Evolutionary conservation across 2,888 invertebrate species (phyloP), one percentile per base, ranked within the genome.

Genomic region (Cancer borealis): DNA sequence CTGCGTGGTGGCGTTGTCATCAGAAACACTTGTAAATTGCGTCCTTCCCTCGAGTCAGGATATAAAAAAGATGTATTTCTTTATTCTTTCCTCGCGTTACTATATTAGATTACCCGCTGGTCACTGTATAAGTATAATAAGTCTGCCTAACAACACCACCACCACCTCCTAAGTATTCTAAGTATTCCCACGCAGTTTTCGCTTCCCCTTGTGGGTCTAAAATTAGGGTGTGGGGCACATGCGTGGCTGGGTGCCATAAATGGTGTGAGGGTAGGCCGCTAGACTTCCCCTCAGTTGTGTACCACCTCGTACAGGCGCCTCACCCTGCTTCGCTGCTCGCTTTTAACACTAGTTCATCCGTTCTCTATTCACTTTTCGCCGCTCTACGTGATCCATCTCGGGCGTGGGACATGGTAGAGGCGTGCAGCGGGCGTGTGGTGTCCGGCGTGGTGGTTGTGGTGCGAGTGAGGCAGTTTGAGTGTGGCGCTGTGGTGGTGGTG

Each of bases 211-310:
- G 84, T 30, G 84, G 84, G 84, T 3, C 92, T 94, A 94, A 94
- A 92, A 87, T 92, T 94, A 94, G 92, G 92, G 92, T 90, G 90
- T 91, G 94, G 94, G 92, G 94, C 94, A 94, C 94, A 94, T 90
- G 92, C 94, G 94, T 94, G 94, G 94, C 94, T 46, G 90, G 47
- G 94, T 84, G 94, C 94, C 94, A 94, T 94, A 94, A 92, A 94
- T 92, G 94, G 92, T 46, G 91, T 46, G 87, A 91, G 88, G 91
- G 94, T 87, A 87, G 87, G 91, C 84, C 90, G 87, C 92, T 84
- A 47, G 21, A 10, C 60, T 73, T 91, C 73, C 90, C 91, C 93
- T 94, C 94, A 94, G 94, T 94, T 91, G 92, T 45, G 6, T n/a
- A 84, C 46, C 60, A 66, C 60, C 92, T 39, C 39, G 66, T 60